Base-by-base conservation (phyloP, 2,888 invertebrate genomes). In the Lomographa bimaculata region DNA sequence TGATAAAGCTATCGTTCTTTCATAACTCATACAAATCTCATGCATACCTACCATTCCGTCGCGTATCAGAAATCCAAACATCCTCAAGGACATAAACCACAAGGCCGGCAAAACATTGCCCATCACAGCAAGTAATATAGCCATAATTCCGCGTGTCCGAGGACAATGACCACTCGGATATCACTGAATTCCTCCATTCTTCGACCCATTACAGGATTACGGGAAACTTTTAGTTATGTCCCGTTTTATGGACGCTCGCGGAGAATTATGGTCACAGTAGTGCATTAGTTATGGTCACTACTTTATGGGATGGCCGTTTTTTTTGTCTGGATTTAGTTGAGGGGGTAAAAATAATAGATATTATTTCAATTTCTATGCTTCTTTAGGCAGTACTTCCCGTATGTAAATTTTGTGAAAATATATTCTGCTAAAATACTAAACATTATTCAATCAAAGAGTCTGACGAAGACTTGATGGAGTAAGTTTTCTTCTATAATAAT, bases 151-250 rank as follows among this genome's bases (percentile, higher is more conserved):
- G 46, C 48, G 38, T 45, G 53, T 54, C 55, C 42, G 42, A 43
- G 72, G 66, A 65, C 70, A 69, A 65, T 60, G 65, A 57, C 58
- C 58, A 62, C 54, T 65, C 49, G 33, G 40, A 33, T 39, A 36
- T 33, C 50, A 36, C 41, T 38, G 37, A 32, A 40, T 35, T 34
- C 32, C 51, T 41, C 50, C 62, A 55, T 60, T 61, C 62, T 57
- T 57, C 42, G 54, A 48, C 57, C 65, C 65, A 67, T 71, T 65
- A 67, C 49, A 23, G 49, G 49, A 52, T 73, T 73, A 76, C 71
- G 58, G 67, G 46, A 46, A 36, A 75, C 76, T 54, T 75, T 77
- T 62, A 46, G 57, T 63, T 67, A 65, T 71, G 61, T 71, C 57
- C 54, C 61, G 66, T 64, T 65, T 69, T 71, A 72, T 74, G 57